Percentiles rank a stretch among this genome's conserved stretches.
Evolutionary conservation across 2,113 vertebrate species (phyloP).

Genomic region (Cyanistes caeruleus): DNA sequence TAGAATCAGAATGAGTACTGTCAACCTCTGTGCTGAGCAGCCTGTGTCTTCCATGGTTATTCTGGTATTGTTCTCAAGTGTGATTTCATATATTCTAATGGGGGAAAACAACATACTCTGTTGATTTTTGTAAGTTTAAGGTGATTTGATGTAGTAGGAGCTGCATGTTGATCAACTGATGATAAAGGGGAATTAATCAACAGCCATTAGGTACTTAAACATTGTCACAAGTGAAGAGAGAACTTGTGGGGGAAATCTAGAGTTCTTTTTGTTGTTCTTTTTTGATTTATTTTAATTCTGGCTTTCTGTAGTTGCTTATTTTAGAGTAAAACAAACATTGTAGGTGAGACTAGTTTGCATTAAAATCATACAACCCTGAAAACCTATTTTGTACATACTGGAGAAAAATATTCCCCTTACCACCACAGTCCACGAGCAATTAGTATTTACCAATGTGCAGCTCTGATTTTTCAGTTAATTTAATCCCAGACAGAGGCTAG

Average conservation of each 20-base stretch:
- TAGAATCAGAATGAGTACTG: not conserved
- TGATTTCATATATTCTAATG: not conserved
- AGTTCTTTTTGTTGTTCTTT: not conserved
- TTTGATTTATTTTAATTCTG: not conserved
- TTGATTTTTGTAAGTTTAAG: slow-evolving; percentile 69
- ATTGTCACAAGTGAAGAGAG: slow-evolving; percentile 16
- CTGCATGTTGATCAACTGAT: slow-evolving; percentile 54
- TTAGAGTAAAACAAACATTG: not conserved
- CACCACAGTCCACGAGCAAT: fast-evolving
- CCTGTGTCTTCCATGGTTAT: not conserved
- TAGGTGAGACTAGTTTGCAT: not conserved
- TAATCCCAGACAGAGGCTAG: not conserved
- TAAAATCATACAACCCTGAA: not conserved
- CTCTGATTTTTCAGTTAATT: not conserved
- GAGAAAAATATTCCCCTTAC: not conserved
- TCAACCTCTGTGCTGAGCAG: not conserved
- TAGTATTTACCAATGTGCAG: not conserved
- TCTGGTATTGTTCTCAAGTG: not conserved
- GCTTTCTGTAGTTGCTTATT: not conserved
- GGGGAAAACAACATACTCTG: slow-evolving; percentile 37
- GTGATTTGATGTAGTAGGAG: slow-evolving; percentile 41
- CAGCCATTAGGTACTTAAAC: slow-evolving; percentile 37
- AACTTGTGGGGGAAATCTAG: not conserved
- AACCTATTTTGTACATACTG: not conserved
- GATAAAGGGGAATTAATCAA: slow-evolving; percentile 41